Evolutionary conservation across 2,797 vertebrate species (phyloP).

Genomic region (Salarias fasciatus): DNA sequence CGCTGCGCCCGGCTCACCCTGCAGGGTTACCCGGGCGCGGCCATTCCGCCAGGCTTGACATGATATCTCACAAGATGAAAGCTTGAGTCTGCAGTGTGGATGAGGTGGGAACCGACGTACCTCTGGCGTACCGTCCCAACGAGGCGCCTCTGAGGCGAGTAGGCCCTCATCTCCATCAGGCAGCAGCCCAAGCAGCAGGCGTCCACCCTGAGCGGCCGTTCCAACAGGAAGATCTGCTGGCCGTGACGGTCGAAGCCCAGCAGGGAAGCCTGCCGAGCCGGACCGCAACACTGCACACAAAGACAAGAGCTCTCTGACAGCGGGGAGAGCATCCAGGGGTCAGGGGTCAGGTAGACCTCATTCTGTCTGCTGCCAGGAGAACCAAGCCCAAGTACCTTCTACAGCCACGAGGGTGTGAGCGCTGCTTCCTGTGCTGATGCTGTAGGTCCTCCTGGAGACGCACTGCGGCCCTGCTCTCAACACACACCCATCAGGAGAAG

Average conservation of each 20-base stretch:
- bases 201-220: conserved; percentile 78
- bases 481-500: neutral
- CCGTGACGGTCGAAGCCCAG: conserved; percentile 75
- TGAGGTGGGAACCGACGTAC: conserved; percentile 40
- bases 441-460: conserved; percentile 80
- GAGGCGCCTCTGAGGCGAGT: conserved; percentile 69
- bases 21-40: too few species aligned
- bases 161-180: conserved; percentile 83
- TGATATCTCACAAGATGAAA: too few species aligned
- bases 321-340: conserved; percentile 4
- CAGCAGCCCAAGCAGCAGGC: conserved; percentile 83
- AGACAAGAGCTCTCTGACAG: conserved; percentile 82
- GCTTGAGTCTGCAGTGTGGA: too few species aligned
- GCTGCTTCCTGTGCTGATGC: conserved; percentile 69
- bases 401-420: conserved; percentile 79
- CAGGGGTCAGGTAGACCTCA: neutral
- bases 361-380: neutral
- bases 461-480: conserved; percentile 77
- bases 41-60: too few species aligned
- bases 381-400: conserved; percentile 77
- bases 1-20: too few species aligned
- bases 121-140: conserved; percentile 76
- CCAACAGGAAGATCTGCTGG: conserved; percentile 76
- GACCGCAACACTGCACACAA: conserved; percentile 83
- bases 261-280: conserved; percentile 78